These are phyloP conservation scores for Mellilla xanthometata DNA, from an alignment of 2,888 invertebrate genomes.

Conservation along the genomic window DNA sequence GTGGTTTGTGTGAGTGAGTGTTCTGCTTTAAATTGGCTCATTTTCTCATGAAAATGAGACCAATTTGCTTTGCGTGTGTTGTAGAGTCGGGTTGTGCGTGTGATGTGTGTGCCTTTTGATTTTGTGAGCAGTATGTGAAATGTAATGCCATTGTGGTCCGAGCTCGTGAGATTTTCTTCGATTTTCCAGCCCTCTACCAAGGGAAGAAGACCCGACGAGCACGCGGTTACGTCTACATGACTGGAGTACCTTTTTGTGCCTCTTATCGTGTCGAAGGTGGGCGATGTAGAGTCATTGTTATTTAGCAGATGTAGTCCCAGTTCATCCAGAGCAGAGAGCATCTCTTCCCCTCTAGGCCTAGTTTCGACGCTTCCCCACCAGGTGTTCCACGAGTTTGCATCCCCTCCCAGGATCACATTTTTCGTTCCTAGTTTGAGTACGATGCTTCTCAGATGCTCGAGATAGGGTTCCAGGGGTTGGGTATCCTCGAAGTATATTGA, in stretches of 20 bases:
- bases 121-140: not conserved
- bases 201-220: not conserved
- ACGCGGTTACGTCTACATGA: not conserved
- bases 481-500: no score
- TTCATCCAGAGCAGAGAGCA: no score
- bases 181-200: no score
- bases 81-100: no score
- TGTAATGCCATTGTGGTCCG: not conserved
- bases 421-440: not conserved
- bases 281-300: not conserved
- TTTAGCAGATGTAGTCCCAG: not conserved
- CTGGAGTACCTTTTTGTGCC: not conserved
- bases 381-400: no score
- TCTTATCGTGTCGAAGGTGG: not conserved
- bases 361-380: no score
- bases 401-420: not conserved
- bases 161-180: not conserved
- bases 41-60: no score
- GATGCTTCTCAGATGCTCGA: not conserved
- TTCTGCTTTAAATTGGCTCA: no score
- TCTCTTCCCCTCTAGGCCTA: no score
- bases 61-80: no score
- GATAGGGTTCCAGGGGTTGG: no score
- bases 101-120: not conserved
- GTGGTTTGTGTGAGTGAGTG: no score